Base-by-base conservation (phyloP, 2,888 invertebrate species). In the Acrocyrtus sp. region DNA sequence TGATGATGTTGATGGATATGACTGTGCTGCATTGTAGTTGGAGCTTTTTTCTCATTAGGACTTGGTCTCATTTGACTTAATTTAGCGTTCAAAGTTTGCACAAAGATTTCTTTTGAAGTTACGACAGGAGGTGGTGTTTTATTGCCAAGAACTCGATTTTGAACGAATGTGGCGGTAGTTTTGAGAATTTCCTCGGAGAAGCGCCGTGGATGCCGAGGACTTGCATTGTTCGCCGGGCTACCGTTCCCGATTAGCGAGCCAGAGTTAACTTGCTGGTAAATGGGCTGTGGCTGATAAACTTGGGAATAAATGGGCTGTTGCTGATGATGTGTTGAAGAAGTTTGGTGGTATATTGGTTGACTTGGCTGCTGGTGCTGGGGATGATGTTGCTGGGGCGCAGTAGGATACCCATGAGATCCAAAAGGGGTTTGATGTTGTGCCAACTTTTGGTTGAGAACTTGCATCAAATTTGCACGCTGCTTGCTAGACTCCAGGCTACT, bases 401-500 rank as follows among this genome's bases (percentile, higher is more conserved):
- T 48, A 56, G 34, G 29, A 54, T 41, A 65, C 22, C n/a, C 48
- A 54, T 39, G 24, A 72, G 57, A 54, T 34, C 57, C 54, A 62
- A 60, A 53, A 45, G 62, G 54, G 27, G 58, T 66, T 56, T 76
- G 74, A 50, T 67, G 62, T n/a, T 77, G 77, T 4, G 77, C 75
- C 34, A 92, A 84, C 81, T 91, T 90, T 0, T 92, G 91, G 81
- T 90, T 91, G 43, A 92, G 84, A 1, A 88, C 89, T 0, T 92
- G 91, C 83, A 92, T 91, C 57, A 92, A 88, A 75, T 87, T 87
- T 10, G 87, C 87, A 5, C 90, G 90, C 65, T 77, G 80, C 45
- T 78, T 81, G 27, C 70, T 70, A 3, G 73, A 73, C 27, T 77
- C 77, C 34, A 67, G 34, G 26, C 41, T 61, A 26, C 67, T 58